These are phyloP conservation scores for Pomacea canaliculata DNA, from an alignment of 2,888 invertebrate genomes.

Conservation along the genomic window DNA sequence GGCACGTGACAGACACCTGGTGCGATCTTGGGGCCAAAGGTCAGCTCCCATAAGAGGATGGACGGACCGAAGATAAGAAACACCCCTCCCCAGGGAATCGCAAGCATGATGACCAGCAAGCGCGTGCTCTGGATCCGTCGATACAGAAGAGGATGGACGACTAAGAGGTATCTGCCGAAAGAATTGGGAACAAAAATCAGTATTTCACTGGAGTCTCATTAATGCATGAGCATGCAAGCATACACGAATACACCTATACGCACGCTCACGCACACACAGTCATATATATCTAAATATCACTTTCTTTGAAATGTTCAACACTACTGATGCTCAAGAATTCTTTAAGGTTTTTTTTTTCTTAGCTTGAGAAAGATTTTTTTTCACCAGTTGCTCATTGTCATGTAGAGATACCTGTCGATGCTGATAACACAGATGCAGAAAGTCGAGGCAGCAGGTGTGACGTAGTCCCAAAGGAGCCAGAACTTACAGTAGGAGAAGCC, in stretches of 20 bases:
- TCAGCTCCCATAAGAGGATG: slow-evolving; percentile 43
- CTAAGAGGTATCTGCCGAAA: slow-evolving; percentile 27
- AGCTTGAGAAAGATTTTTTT: too few relatives aligned
- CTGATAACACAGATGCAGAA: slow-evolving; percentile 48
- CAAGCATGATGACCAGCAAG: slow-evolving; percentile 36
- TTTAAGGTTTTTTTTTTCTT: too few relatives aligned
- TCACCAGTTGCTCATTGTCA: too few relatives aligned
- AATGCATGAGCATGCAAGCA: neutral
- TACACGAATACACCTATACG: slow-evolving; percentile 7
- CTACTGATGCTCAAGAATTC: too few relatives aligned
- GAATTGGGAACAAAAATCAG: too few relatives aligned
- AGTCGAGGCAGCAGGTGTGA: slow-evolving; percentile 46
- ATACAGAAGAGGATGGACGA: slow-evolving; percentile 43
- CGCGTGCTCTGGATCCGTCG: slow-evolving; percentile 33
- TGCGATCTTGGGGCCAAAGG: slow-evolving; percentile 31
- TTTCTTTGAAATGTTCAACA: too few relatives aligned
- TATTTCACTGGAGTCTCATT: neutral
- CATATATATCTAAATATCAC: neutral
- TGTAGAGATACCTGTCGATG: slow-evolving; percentile 38
- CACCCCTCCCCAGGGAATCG: slow-evolving; percentile 44
- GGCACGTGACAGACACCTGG: slow-evolving; percentile 39
- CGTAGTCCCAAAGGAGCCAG: slow-evolving; percentile 48
- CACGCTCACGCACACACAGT: slow-evolving; percentile 10
- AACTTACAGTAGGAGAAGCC: slow-evolving; percentile 41
- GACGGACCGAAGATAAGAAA: slow-evolving; percentile 41